Conservation (phyloP, 1,140 invertebrate species). For the Yoshiicerus persimilis region DNA sequence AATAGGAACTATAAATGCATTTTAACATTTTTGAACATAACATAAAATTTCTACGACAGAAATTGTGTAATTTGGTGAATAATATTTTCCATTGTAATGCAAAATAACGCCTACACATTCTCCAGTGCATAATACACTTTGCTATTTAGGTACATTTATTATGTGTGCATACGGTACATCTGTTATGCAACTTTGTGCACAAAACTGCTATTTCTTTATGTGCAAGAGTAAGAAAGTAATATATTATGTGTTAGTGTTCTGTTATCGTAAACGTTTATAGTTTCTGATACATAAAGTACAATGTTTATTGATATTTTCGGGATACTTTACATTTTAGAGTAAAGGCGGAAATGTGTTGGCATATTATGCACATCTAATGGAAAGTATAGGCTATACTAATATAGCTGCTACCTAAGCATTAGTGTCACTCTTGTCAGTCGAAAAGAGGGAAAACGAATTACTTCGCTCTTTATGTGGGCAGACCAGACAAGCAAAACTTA, state of each 20-base stretch:
- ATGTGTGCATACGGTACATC: too few species aligned
- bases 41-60: too few species aligned
- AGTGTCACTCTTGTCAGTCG: background rate
- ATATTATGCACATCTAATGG: background rate
- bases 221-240: background rate
- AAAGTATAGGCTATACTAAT: background rate
- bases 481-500: background rate
- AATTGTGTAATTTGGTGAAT: too few species aligned
- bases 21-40: too few species aligned
- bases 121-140: too few species aligned
- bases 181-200: too few species aligned
- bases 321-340: background rate
- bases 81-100: too few species aligned
- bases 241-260: background rate
- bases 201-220: too few species aligned
- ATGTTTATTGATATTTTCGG: background rate
- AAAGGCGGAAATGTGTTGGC: background rate
- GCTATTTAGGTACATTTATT: too few species aligned
- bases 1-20: too few species aligned
- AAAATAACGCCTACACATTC: too few species aligned
- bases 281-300: slow-evolving; percentile 1
- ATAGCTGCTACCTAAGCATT: background rate
- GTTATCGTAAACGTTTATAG: background rate
- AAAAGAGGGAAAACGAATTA: background rate
- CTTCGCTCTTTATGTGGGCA: background rate